Base-by-base conservation (phyloP, 2,888 invertebrate genomes). In the Drosophila mercatorum region DNA sequence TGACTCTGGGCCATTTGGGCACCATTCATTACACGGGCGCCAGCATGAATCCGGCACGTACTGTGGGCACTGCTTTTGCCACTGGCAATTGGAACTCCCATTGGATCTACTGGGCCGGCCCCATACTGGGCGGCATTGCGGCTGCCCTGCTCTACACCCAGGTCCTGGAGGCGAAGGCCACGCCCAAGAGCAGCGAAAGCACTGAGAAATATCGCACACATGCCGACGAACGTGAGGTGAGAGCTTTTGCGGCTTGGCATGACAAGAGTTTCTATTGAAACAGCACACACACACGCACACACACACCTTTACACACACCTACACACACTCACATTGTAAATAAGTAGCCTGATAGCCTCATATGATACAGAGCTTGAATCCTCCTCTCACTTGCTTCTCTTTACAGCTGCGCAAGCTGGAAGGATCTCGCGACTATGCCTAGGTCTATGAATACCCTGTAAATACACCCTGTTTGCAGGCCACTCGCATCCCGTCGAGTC, bases 71-170 rank as follows among this genome's bases (percentile, higher is more conserved):
- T 0, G 97, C 98, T 3, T 95, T 97, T 31, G 95, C 97, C 66
- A 95, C 95, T 77, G 95, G 95, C 71, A 93, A 93, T 38, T 98
- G 97, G 96, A 92, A 93, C 5, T 93, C 96, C 82, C 98, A 98
- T 88, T 98, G 98, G 97, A 96, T 97, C 0, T 98, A 97, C 93
- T 98, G 97, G 97, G 94, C 95, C n/a, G 98, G 97, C 0, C 97
- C 97, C 0, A 94, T 96, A 69, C 93, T 96, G 2, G 97, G 97
- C 44, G 97, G 97, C 7, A 94, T 97, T 58, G 95, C 95, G 0
- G 97, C 96, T 3, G 95, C 96, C 5, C 93, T 97, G 31, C 93
- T 97, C 55, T 97, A 97, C 92, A 95, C 95, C 44, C 87, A 90
- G 73, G 77, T 91, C 34, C 78, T 92, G 62, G 91, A 92, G 69